Conservation (phyloP, 2,797 vertebrate genomes). For the Lepus oiostolus region DNA sequence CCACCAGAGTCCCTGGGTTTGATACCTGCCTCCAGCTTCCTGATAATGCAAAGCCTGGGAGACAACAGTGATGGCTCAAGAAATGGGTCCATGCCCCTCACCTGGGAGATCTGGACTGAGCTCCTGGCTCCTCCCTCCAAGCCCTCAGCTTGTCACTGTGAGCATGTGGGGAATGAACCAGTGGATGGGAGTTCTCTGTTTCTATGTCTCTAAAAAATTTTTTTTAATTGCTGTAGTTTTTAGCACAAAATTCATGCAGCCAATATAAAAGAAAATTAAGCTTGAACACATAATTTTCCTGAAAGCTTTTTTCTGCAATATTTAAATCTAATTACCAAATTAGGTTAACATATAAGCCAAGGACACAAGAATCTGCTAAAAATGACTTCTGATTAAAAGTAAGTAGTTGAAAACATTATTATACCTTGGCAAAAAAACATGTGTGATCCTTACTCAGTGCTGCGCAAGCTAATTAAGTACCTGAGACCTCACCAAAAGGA, state of each 20-base stretch:
- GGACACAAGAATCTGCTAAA: conserved; percentile 65
- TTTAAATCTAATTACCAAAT: conserved; percentile 76
- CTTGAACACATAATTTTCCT: conserved; percentile 72
- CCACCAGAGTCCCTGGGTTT: too few species aligned
- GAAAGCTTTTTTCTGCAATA: conserved; percentile 52
- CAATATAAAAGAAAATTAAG: conserved; percentile 66
- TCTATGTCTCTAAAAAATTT: too few species aligned
- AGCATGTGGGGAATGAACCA: too few species aligned
- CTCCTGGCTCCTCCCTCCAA: too few species aligned
- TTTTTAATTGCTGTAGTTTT: conserved; percentile 28
- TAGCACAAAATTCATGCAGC: conserved; percentile 58
- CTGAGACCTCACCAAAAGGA: conserved; percentile 14
- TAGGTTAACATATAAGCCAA: conserved; percentile 74
- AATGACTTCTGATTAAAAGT: conserved; percentile 66
- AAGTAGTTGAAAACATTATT: conserved; percentile 54
- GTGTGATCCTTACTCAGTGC: conserved; percentile 39
- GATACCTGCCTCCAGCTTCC: too few species aligned
- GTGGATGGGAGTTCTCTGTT: too few species aligned
- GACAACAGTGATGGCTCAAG: too few species aligned
- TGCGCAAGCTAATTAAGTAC: conserved; percentile 47
- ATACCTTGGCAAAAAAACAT: conserved; percentile 9
- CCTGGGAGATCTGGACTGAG: too few species aligned
- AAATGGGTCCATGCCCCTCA: too few species aligned
- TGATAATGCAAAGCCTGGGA: too few species aligned
- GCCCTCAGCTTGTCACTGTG: too few species aligned